Base-by-base conservation (phyloP, 2,113 vertebrate genomes). In the Brachyhypopomus gauderio region DNA sequence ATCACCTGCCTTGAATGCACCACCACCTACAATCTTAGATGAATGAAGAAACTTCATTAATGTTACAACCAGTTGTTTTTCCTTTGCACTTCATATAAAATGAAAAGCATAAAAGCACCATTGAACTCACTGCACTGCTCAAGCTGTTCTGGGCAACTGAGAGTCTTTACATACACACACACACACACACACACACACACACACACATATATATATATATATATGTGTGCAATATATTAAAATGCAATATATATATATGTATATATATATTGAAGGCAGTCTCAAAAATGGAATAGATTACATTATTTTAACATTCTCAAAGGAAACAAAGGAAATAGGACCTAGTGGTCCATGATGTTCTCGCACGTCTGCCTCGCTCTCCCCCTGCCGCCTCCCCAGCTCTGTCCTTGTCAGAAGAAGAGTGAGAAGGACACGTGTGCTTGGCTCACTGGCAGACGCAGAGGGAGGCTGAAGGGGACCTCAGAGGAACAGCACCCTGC, bases 11-110 rank as follows among this genome's bases (percentile, higher is more conserved):
- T 75, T 19, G 60, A 69, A 20, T 41, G 25, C 20, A 63, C 55
- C 79, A 75, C 36, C 55, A 17, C 82, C 80, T 58, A 56, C 58
- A 74, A 75, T 74, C 67, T 52, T 62, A 52, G 11, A n/a, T 3
- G 73, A 38, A 64, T 66, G 48, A 75, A 11, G 74, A 34, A 79
- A 63, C 45, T 52, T 52, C 45, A 52, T 56, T 16, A 38, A 19
- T 69, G 75, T 45, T 77, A 77, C 75, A 67, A 20, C 20, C 20
- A 66, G 48, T 17, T 7, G n/a, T 66, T 66, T 52, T 25, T 9
- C 75, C 20, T 77, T 3, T 52, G 36, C 30, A 78, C 30, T 63
- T 62, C 12, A 56, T 25, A 22, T 12, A 30, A 75, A 76, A 41
- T 3, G 41, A 41, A 77, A 55, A 34, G 16, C 45, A 22, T 45